Percentiles rank a stretch among this genome's conserved stretches.
Conservation (phyloP, 1,140 invertebrate species). For the Drosophila navojoa region DNA sequence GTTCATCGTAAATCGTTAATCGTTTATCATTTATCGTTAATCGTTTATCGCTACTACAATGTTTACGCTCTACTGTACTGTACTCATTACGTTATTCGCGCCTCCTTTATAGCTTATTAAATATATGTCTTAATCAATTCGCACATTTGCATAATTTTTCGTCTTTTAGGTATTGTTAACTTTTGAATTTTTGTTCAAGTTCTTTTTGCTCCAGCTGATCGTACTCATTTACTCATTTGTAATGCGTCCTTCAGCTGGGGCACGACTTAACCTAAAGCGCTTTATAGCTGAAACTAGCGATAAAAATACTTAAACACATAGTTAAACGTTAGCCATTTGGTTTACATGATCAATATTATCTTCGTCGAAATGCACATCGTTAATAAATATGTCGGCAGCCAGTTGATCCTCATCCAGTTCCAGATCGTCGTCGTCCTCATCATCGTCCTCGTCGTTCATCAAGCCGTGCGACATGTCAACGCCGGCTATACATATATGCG, state of each 20-base stretch:
- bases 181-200: slow-evolving; percentile 72
- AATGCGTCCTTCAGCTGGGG: slow-evolving; percentile 35
- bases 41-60: slow-evolving; percentile 73
- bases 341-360: slow-evolving; percentile 78
- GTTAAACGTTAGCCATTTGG: slow-evolving; percentile 83
- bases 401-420: slow-evolving; percentile 72
- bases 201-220: slow-evolving; percentile 30
- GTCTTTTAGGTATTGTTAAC: slow-evolving; percentile 83
- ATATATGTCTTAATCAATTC: slow-evolving; percentile 79
- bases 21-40: slow-evolving; percentile 49
- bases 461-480: slow-evolving; percentile 67
- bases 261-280: slow-evolving; percentile 64
- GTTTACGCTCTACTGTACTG: slow-evolving; percentile 68
- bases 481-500: slow-evolving; percentile 81
- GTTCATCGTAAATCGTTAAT: slow-evolving; percentile 49
- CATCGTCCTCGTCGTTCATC: slow-evolving; percentile 77
- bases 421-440: slow-evolving; percentile 71
- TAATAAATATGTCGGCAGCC: slow-evolving; percentile 78
- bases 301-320: slow-evolving; percentile 71
- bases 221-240: slow-evolving; percentile 31
- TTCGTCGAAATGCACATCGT: slow-evolving; percentile 83
- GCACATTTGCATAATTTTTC: slow-evolving; percentile 77
- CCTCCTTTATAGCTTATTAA: slow-evolving; percentile 57
- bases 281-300: slow-evolving; percentile 71
- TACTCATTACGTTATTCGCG: slow-evolving; percentile 52